These are phyloP conservation scores for Drosophila neutralis DNA, from an alignment of 2,888 invertebrate genomes.

Conservation along the genomic window DNA sequence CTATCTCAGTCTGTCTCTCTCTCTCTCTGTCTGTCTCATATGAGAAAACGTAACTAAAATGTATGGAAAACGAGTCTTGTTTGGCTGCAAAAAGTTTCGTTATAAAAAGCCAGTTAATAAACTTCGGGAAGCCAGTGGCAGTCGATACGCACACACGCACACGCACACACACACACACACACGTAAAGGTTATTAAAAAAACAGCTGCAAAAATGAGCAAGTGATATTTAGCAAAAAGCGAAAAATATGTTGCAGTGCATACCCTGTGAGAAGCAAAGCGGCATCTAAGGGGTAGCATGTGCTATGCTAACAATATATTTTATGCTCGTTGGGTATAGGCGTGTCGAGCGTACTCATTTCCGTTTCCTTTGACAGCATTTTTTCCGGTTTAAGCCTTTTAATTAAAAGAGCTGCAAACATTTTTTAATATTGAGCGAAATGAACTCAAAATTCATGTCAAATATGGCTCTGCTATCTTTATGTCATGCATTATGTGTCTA, in stretches of 20 bases:
- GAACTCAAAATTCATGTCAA: conserved; percentile 62
- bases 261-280: neutral
- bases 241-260: neutral
- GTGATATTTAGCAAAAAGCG: neutral
- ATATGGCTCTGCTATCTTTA: conserved; percentile 51
- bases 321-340: neutral
- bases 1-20: neutral
- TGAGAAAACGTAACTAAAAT: conserved; percentile 53
- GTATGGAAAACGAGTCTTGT: conserved; percentile 34
- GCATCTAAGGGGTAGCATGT: neutral
- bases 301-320: neutral
- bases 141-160: conserved; percentile 13
- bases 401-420: conserved; percentile 12
- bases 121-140: conserved; percentile 30
- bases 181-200: conserved; percentile 8
- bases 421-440: conserved; percentile 21
- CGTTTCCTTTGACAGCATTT: neutral
- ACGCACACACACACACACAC: neutral
- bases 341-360: neutral
- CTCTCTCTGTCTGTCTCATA: neutral
- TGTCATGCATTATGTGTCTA: neutral
- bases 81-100: conserved; percentile 53
- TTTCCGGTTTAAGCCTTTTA: conserved; percentile 10
- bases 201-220: conserved; percentile 7
- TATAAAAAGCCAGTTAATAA: conserved; percentile 63